Base-by-base conservation (phyloP, 2,113 vertebrate species). In the Megaceryle torquata region DNA sequence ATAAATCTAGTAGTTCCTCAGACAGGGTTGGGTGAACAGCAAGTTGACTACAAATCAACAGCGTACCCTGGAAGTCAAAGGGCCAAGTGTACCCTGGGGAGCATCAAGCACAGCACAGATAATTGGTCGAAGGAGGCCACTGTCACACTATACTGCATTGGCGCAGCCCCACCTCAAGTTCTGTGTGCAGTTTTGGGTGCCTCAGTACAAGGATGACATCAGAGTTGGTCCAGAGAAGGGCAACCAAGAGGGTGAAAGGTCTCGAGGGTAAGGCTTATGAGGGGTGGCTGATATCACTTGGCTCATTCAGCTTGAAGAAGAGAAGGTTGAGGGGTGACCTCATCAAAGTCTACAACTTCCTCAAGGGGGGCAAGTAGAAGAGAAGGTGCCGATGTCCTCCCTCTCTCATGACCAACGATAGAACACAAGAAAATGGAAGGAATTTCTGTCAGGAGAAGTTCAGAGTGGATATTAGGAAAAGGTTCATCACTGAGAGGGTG, bases 71-170 rank as follows among this genome's bases (percentile, higher is more conserved):
- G 24, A 44, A 75, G 39, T 12, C 56, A 28, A 41, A 65, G 31
- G 48, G 50, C 24, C 59, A 26, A 21, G 10, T 5, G 0, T 10
- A 35, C 29, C 15, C 59, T 9, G 3, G 19, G 41, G 9, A 20
- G 16, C 10, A 26, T 16, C 59, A 39, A 50, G 50, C 13, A 20
- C 41, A 50, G 19, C 35, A 50, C 9, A 29, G 35, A 35, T 3
- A 31, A 7, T 31, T 1, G 0, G 31, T 9, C 1, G 1, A 68
- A 39, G 44, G 14, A 64, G 25, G 29, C 1, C 3, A 35, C 1
- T 26, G 24, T 41, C 19, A 22, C 24, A 17, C 39, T 9, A 8
- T 21, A 4, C 9, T 5, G 10, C 43, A 9, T 14, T 64, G 35
- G 6, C 10, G 7, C 6, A 2, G 13, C 25, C 57, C 8, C 11